Base-by-base conservation (phyloP, 2,888 invertebrate species). In the Copidosoma aretas region DNA sequence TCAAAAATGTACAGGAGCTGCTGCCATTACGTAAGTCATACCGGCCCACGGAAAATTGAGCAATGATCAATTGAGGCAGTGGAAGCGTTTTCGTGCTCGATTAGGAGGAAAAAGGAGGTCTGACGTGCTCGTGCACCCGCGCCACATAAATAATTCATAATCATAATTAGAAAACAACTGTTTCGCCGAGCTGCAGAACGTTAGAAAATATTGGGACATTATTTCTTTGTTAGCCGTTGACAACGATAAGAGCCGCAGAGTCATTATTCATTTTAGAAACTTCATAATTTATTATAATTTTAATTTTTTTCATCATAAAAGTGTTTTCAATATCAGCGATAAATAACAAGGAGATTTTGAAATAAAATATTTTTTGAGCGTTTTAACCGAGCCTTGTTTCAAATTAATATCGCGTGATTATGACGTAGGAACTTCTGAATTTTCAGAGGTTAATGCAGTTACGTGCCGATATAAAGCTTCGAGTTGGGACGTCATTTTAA, bases 131-230 rank as follows among this genome's bases (percentile, higher is more conserved):
- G 41, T 41, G 41, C 10, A 14, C 43, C 17, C 43, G 25, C 12
- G 21, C 17, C 25, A 25, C 25, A 63, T 66, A 63, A 66, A 70
- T 70, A 62, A 70, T 70, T 66, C 66, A 70, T 70, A 70, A 56
- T 70, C 59, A 15, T 61, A 63, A 63, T 56, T 70, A 60, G 60
- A 66, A 70, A 66, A 63, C 41, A 58, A 66, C 4, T 41, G 49
- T 54, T 62, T 63, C 39, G 52, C 4, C 19, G 19, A 49, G 4
- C 17, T 19, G 49, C 3, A 10, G 19, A 4, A 10, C 2, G 3
- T 49, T 49, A 10, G 19, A 49, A 49, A 49, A 49, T 49, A 15
- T n/a, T 49, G 17, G 49, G 19, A n/a, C 19, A 49, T 49, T 49
- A 49, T 10, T 15, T n/a, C 15, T n/a, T 19, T 49, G 15, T 49